Percentiles rank a stretch among this genome's conserved stretches.
phyloP scores from a whole-genome alignment of 2,797 vertebrate species.

The Oceanodroma leucorhoa region DNA sequence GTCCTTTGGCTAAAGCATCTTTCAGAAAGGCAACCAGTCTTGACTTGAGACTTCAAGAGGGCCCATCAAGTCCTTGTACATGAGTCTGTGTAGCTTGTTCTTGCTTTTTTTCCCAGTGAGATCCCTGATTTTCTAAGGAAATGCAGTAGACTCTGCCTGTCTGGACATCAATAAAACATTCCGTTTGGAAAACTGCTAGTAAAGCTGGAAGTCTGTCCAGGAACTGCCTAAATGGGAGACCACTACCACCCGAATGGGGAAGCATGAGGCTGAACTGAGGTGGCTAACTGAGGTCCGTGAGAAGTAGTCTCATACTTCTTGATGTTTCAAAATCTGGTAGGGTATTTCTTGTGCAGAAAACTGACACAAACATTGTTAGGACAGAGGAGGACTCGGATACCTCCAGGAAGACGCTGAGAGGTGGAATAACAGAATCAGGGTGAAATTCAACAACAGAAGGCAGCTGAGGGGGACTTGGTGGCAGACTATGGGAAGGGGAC shows the following conservation, averaged over 20 bases:
- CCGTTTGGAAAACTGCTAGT: neutral
- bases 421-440: neutral
- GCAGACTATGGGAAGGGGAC: neutral
- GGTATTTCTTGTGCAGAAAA: neutral
- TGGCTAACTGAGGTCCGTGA: neutral
- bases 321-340: neutral
- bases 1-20: neutral
- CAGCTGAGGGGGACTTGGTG: neutral
- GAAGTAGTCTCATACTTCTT: neutral
- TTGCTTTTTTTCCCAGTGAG: neutral
- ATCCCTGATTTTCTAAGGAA: neutral
- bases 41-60: neutral
- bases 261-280: neutral
- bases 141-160: neutral
- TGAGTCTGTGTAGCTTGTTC: neutral
- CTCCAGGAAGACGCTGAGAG: neutral
- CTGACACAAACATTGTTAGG: neutral
- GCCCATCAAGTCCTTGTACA: neutral
- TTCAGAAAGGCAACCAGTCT: neutral
- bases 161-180: neutral
- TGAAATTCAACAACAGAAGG: neutral
- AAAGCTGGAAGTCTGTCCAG: neutral
- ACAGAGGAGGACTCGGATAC: neutral
- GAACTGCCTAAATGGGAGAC: neutral
- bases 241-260: fast-evolving